These are phyloP conservation scores for Rhagium mordax DNA, from an alignment of 2,888 invertebrate species.

Conservation along the genomic window DNA sequence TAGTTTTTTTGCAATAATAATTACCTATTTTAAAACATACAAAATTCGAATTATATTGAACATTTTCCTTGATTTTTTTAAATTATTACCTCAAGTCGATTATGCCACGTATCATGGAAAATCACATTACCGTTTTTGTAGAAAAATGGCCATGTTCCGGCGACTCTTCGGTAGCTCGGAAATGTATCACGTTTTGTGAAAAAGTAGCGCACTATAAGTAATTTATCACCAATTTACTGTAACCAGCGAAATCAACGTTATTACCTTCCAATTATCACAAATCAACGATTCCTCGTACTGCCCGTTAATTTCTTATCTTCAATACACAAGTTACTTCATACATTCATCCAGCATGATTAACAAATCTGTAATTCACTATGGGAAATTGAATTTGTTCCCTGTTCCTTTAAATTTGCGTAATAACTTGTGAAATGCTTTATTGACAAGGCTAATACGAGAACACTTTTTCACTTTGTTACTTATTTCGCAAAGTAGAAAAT, in stretches of 20 bases:
- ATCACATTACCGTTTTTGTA: too few relatives aligned
- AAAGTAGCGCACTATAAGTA: background rate
- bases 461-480: background rate
- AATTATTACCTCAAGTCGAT: too few relatives aligned
- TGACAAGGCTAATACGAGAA: background rate
- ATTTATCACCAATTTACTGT: conserved; percentile 14
- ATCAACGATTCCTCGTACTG: conserved; percentile 11
- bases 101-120: too few relatives aligned
- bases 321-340: background rate
- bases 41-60: too few relatives aligned
- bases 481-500: background rate
- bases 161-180: too few relatives aligned
- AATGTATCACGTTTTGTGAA: background rate
- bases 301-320: conserved; percentile 20
- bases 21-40: too few relatives aligned
- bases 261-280: conserved; percentile 16
- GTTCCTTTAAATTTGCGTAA: background rate
- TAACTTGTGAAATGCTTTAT: background rate
- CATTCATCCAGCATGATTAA: background rate
- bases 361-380: background rate
- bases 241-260: conserved; percentile 11
- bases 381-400: background rate
- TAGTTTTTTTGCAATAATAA: too few relatives aligned
- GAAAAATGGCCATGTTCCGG: too few relatives aligned
- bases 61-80: too few relatives aligned